These are phyloP conservation scores for Uropetala carovei DNA, from an alignment of 2,888 invertebrate species.

Conservation along the genomic window DNA sequence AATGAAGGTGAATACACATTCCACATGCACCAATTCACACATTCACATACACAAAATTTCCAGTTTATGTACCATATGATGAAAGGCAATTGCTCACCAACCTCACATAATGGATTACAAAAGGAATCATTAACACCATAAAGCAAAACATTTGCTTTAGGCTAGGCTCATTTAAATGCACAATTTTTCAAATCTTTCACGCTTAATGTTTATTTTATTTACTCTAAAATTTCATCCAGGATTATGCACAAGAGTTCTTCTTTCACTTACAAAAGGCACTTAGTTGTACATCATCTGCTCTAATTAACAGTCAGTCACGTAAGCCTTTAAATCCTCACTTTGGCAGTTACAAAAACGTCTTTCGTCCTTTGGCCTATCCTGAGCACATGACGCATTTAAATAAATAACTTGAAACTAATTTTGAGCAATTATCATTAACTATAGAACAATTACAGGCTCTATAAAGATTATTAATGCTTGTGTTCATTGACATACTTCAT, in stretches of 20 bases:
- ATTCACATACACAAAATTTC: not conserved
- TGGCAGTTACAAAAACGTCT: slow-evolving; percentile 56
- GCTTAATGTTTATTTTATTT: slow-evolving; percentile 16
- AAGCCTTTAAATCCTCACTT: slow-evolving; percentile 52
- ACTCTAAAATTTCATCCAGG: slow-evolving; percentile 40
- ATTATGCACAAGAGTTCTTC: slow-evolving; percentile 60
- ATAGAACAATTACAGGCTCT: no score
- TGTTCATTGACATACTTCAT: no score
- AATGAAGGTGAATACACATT: slow-evolving; percentile 30
- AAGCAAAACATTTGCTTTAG: slow-evolving; percentile 60
- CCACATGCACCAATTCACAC: slow-evolving; percentile 16
- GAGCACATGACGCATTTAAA: slow-evolving; percentile 56
- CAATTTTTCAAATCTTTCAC: slow-evolving; percentile 33
- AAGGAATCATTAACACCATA: slow-evolving; percentile 39
- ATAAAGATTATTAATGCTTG: no score
- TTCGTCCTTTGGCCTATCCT: slow-evolving; percentile 49
- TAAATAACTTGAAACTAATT: slow-evolving; percentile 47
- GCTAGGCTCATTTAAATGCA: slow-evolving; percentile 63
- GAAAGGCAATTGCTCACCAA: slow-evolving; percentile 48
- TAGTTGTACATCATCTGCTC: slow-evolving; percentile 61
- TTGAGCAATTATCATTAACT: not conserved
- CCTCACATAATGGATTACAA: slow-evolving; percentile 47
- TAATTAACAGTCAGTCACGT: slow-evolving; percentile 42
- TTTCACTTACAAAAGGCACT: slow-evolving; percentile 64
- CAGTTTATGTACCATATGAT: slow-evolving; percentile 51